Evolutionary conservation across 2,797 vertebrate species (phyloP).

Genomic region (Dendrocincla fuliginosa): DNA sequence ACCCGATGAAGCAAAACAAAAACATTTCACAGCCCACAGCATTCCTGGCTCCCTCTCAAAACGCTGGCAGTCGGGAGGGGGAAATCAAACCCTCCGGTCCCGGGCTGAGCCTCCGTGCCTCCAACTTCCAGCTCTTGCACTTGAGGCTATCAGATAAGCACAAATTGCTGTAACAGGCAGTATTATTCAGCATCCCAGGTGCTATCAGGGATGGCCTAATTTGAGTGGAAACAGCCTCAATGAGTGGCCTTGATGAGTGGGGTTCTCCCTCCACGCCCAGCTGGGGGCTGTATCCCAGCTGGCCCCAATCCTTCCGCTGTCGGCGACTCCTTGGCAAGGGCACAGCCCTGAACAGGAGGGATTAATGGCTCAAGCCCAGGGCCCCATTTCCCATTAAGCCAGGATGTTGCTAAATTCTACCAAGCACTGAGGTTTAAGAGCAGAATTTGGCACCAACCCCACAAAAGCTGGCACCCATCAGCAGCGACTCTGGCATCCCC

Average conservation of each 20-base stretch:
- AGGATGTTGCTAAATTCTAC: not conserved
- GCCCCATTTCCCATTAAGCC: not conserved
- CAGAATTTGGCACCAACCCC: not conserved
- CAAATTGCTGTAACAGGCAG: not conserved
- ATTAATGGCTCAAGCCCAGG: not conserved
- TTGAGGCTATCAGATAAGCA: constrained; percentile 11
- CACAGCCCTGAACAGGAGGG: not conserved
- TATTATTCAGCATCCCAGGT: not conserved
- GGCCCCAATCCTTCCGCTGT: not conserved
- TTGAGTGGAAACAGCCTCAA: not conserved
- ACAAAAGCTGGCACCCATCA: not conserved
- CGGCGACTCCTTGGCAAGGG: not conserved
- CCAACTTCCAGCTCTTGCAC: not conserved
- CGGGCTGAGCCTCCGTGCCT: not conserved
- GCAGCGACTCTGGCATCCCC: rapidly evolving
- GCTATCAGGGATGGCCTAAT: not conserved
- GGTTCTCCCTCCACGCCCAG: not conserved
- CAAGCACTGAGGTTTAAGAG: not conserved
- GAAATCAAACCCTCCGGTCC: not conserved
- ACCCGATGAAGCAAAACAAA: constrained; percentile 35
- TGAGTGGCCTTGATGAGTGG: not conserved
- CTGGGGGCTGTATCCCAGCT: not conserved
- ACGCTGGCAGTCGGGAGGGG: not conserved
- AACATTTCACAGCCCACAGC: constrained; percentile 58
- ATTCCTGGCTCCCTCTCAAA: constrained; percentile 41